Evolutionary conservation across 2,888 invertebrate genomes (phyloP).

Genomic region (Chrysolina haemoptera): DNA sequence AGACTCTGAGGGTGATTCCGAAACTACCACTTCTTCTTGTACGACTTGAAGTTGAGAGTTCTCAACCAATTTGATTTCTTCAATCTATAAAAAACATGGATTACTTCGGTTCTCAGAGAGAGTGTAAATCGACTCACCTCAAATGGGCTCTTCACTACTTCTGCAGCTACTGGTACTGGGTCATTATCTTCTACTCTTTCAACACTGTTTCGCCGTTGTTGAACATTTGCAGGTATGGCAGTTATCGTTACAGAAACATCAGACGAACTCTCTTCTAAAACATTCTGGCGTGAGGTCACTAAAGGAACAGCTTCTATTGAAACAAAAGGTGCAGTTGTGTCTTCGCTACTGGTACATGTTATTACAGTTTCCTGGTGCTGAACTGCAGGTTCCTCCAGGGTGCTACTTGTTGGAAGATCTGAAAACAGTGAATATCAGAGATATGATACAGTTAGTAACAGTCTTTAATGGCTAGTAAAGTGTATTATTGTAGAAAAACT

Average conservation of each 20-base stretch:
- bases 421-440: slow-evolving; percentile 4
- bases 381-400: slow-evolving; percentile 31
- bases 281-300: slow-evolving; percentile 36
- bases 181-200: slow-evolving; percentile 56
- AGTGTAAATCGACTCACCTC: neutral
- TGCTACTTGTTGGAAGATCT: slow-evolving; percentile 45
- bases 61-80: slow-evolving; percentile 28
- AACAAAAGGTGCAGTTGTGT: slow-evolving; percentile 55
- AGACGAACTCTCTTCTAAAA: slow-evolving; percentile 27
- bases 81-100: slow-evolving; percentile 27
- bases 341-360: slow-evolving; percentile 48
- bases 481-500: too few species aligned
- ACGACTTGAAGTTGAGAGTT: slow-evolving; percentile 63
- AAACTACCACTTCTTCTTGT: slow-evolving; percentile 62
- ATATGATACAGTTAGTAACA: too few species aligned
- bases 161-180: slow-evolving; percentile 25
- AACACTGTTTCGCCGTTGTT: slow-evolving; percentile 60
- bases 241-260: slow-evolving; percentile 38
- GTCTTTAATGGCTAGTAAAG: too few species aligned
- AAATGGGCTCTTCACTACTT: slow-evolving; percentile 45
- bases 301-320: slow-evolving; percentile 53
- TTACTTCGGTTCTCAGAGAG: neutral
- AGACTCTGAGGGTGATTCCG: slow-evolving; percentile 7
- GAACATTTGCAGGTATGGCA: slow-evolving; percentile 61
- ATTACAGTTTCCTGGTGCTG: slow-evolving; percentile 47